These are phyloP conservation scores for Drosophila teissieri DNA, from an alignment of 1,140 invertebrate species.

Conservation along the genomic window DNA sequence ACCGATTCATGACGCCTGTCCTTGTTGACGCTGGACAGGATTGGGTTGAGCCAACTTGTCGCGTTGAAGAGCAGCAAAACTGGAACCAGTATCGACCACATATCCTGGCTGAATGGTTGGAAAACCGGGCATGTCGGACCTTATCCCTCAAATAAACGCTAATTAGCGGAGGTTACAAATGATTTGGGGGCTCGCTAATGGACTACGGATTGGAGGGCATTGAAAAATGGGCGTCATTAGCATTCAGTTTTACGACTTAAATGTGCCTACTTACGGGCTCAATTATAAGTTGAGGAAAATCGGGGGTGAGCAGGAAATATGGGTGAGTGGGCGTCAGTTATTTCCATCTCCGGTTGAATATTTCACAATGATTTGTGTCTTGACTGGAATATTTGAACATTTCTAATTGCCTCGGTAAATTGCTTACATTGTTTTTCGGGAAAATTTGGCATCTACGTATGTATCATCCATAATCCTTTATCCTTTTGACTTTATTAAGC, in stretches of 20 bases:
- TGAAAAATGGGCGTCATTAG: constrained; percentile 35
- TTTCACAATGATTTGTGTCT: constrained; percentile 12
- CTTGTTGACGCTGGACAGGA: constrained; percentile 40
- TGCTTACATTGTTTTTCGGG: constrained; percentile 21
- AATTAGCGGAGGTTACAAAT: constrained; percentile 56
- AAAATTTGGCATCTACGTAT: constrained; percentile 4
- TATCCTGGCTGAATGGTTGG: constrained; percentile 12
- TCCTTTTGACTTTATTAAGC: constrained; percentile 27
- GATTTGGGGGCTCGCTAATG: constrained; percentile 40
- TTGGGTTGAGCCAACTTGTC: constrained; percentile 4
- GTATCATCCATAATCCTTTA: background rate
- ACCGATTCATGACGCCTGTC: constrained; percentile 36
- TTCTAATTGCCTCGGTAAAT: constrained; percentile 35
- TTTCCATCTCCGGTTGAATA: constrained; percentile 17
- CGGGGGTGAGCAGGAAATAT: background rate
- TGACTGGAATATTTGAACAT: background rate
- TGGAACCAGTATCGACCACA: constrained; percentile 43
- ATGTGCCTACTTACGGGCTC: constrained; percentile 3
- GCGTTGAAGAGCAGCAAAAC: constrained; percentile 31
- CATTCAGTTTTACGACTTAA: constrained; percentile 37
- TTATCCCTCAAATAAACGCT: constrained; percentile 38
- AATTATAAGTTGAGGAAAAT: constrained; percentile 19
- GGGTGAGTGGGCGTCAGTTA: background rate
- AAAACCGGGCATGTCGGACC: background rate
- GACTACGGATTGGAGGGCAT: constrained; percentile 23